Percentiles rank a stretch among this genome's conserved stretches.
phyloP scores from a whole-genome alignment of 2,888 invertebrate species.

The Eupithecia subumbrata region DNA sequence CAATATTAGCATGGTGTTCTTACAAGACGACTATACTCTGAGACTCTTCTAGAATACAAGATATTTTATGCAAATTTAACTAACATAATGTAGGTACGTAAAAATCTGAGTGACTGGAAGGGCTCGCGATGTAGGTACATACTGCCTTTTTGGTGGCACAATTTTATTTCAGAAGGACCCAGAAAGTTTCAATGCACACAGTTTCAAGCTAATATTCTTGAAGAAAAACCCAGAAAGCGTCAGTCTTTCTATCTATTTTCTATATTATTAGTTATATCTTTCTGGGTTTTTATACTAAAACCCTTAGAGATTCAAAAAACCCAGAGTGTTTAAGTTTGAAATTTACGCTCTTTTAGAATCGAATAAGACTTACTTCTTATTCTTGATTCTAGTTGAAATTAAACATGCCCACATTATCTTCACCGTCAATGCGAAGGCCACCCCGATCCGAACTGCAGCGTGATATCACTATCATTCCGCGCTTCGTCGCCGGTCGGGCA shows the following conservation, averaged over 20 bases:
- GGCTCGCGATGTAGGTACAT: too few species aligned
- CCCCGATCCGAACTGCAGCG: slow-evolving; percentile 11
- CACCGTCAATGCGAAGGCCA: slow-evolving; percentile 36
- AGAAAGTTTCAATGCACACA: background rate
- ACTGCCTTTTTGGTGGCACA: background rate
- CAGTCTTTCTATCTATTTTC: background rate
- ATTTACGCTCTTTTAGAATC: background rate
- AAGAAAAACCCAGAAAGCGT: background rate
- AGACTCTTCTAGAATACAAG: background rate
- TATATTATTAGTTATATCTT: background rate
- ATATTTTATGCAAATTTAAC: background rate
- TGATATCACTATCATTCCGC: slow-evolving; percentile 36
- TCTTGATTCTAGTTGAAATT: background rate
- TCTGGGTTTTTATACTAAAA: background rate
- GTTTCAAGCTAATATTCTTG: background rate
- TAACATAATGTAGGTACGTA: too few species aligned
- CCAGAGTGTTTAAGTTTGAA: background rate
- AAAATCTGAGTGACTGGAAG: background rate
- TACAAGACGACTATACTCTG: background rate
- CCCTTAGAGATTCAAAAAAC: background rate
- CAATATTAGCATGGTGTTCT: slow-evolving; percentile 15
- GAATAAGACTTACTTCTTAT: background rate
- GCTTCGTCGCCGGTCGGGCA: slow-evolving; percentile 20
- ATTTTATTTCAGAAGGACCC: background rate
- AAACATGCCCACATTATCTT: background rate